Evolutionary conservation across 2,113 vertebrate genomes (phyloP), one percentile per base, ranked within the genome.

Genomic region (Vidua macroura): DNA sequence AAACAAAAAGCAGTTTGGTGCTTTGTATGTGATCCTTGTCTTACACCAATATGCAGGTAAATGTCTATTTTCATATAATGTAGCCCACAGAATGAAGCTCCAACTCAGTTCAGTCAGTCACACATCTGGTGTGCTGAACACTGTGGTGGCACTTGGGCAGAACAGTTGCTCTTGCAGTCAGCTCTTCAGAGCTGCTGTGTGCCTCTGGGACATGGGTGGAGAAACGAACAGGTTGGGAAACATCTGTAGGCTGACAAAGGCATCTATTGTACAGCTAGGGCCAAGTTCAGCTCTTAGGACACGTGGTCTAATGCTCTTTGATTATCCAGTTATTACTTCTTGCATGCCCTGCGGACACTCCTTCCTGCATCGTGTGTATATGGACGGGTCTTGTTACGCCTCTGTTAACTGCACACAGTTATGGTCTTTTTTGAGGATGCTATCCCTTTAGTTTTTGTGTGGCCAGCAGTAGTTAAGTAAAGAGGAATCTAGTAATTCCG

Each of bases 21-120:
- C 3, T 67, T 56, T 43, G 48, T 10, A 1, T 21, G 24, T 15
- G 41, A n/a, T 53, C 20, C 27, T 48, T 4, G 27, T 43, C 15
- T 53, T 44, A 3, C 0, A 7, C 20, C 2, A 25, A 0, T 12
- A 1, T 24, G 30, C 19, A 31, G 62, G 33, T 75, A 18, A 35
- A 64, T 28, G 24, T 43, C 28, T 6, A 0, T 60, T 23, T 41
- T 68, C 0, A 0, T 22, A 3, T 53, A 30, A 15, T 0, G 0
- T 6, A 31, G 30, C 0, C 0, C 39, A 43, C 30, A 17, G 20
- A 59, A 17, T 4, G 23, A 39, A 22, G 37, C 17, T 67, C 8
- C 3, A 13, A 21, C 37, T 66, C 4, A 3, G 20, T 15, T 56
- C 15, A 33, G 30, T 27, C 25, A 9, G 15, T 24, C 3, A 5